These are phyloP conservation scores for Myathropa florea DNA, from an alignment of 2,888 invertebrate genomes.

Conservation along the genomic window DNA sequence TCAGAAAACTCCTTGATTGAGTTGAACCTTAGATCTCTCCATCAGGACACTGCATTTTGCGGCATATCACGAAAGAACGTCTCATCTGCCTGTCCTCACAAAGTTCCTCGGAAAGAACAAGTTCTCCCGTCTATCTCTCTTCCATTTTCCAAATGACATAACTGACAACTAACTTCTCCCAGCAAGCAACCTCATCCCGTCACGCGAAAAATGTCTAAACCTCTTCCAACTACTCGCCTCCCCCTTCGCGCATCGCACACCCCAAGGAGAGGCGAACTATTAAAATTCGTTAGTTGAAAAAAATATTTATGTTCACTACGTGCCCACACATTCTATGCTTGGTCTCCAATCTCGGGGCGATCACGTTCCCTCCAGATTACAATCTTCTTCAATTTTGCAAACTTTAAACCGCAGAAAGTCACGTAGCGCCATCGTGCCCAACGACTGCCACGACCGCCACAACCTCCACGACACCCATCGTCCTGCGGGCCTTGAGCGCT, in stretches of 20 bases:
- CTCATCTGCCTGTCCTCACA: too few relatives aligned
- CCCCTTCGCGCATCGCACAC: too few relatives aligned
- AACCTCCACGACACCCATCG: too few relatives aligned
- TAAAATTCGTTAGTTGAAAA: conserved; percentile 11
- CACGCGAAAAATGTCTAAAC: background rate
- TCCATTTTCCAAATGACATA: too few relatives aligned
- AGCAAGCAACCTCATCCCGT: background rate
- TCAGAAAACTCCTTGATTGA: too few relatives aligned
- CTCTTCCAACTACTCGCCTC: background rate
- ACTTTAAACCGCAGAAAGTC: conserved; percentile 26
- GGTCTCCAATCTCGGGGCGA: background rate
- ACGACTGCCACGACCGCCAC: background rate
- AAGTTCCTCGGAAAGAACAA: too few relatives aligned
- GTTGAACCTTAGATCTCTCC: too few relatives aligned
- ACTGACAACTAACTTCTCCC: too few relatives aligned
- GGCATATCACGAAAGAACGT: too few relatives aligned
- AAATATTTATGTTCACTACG: conserved; percentile 22
- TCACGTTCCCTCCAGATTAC: conserved; percentile 27
- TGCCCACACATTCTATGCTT: background rate
- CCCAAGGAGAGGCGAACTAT: background rate
- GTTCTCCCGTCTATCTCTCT: too few relatives aligned
- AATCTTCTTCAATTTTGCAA: conserved; percentile 2
- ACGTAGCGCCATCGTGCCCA: conserved; percentile 5
- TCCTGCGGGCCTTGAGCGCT: background rate
- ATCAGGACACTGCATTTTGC: too few relatives aligned